Conservation (phyloP, 2,113 vertebrate genomes). For the Podarcis raffonei region DNA sequence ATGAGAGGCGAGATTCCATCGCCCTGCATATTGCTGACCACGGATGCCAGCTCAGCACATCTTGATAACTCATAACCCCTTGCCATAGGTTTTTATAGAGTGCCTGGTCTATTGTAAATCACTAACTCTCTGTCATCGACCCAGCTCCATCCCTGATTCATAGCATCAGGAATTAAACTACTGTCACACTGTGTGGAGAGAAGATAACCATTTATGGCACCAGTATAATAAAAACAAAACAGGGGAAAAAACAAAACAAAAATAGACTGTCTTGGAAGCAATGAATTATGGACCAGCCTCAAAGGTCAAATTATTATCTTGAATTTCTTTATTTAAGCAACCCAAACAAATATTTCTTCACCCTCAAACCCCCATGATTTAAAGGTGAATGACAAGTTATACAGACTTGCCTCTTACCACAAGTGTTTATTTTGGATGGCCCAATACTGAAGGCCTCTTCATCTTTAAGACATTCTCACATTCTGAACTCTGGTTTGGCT, state of each 20-base stretch:
- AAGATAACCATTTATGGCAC: conserved; percentile 39
- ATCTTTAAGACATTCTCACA: neutral
- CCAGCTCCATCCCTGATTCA: conserved; percentile 65
- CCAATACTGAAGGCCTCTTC: neutral
- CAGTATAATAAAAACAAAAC: conserved; percentile 27
- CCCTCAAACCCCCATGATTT: neutral
- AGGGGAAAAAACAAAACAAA: conserved; percentile 26
- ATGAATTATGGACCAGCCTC: neutral
- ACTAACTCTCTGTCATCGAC: conserved; percentile 61
- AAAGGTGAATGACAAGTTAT: conserved; percentile 1
- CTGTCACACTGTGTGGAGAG: conserved; percentile 55
- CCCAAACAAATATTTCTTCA: neutral
- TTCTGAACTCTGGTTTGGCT: neutral
- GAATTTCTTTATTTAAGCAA: conserved; percentile 49
- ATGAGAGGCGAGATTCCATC: conserved; percentile 36
- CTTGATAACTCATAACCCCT: conserved; percentile 70
- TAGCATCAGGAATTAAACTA: conserved; percentile 64
- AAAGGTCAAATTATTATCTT: conserved; percentile 43
- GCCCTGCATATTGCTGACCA: conserved; percentile 59
- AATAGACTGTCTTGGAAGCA: conserved; percentile 46
- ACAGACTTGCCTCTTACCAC: conserved; percentile 15
- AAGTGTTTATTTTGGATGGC: conserved; percentile 25
- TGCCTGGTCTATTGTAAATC: conserved; percentile 69
- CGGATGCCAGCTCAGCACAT: conserved; percentile 72
- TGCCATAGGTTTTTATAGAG: conserved; percentile 69